Conservation (phyloP, 2,113 vertebrate species). For the Scatophagus argus region DNA sequence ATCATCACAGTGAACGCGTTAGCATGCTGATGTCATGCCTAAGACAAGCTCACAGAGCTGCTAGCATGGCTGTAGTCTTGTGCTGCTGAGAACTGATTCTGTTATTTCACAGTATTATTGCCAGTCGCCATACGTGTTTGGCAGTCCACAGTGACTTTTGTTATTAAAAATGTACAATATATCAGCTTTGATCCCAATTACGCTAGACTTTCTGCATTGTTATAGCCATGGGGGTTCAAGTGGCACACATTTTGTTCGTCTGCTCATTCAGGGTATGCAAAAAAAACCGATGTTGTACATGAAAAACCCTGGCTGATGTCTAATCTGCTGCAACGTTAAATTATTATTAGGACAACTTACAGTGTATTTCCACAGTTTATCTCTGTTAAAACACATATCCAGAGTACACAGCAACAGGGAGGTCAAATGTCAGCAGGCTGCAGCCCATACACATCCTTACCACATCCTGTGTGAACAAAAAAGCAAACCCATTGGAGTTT, state of each 20-base stretch:
- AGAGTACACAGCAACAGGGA: background rate
- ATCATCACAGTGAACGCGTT: background rate
- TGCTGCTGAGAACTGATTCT: background rate
- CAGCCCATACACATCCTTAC: background rate
- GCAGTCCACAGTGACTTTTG: background rate
- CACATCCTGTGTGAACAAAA: constrained; percentile 39
- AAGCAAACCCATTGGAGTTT: constrained; percentile 2
- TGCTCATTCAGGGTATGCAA: background rate
- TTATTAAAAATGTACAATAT: background rate
- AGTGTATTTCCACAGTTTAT: background rate
- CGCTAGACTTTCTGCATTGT: too few relatives aligned
- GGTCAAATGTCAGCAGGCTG: background rate
- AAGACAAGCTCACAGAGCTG: too few relatives aligned
- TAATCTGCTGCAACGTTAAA: background rate
- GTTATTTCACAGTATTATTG: background rate
- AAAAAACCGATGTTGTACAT: too few relatives aligned
- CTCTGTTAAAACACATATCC: background rate
- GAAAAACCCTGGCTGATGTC: background rate
- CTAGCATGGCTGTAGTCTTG: background rate
- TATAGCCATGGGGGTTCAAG: too few relatives aligned
- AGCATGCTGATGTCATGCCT: background rate
- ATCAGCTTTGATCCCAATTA: too few relatives aligned
- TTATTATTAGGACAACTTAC: background rate
- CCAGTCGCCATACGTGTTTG: background rate
- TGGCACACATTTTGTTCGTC: background rate